Percentiles rank a stretch among this genome's conserved stretches.
Evolutionary conservation across 30 jellyfish, hydroid and myxozoan genomes (phyloP).

Genomic region (Chrysaora quinquecirrha): DNA sequence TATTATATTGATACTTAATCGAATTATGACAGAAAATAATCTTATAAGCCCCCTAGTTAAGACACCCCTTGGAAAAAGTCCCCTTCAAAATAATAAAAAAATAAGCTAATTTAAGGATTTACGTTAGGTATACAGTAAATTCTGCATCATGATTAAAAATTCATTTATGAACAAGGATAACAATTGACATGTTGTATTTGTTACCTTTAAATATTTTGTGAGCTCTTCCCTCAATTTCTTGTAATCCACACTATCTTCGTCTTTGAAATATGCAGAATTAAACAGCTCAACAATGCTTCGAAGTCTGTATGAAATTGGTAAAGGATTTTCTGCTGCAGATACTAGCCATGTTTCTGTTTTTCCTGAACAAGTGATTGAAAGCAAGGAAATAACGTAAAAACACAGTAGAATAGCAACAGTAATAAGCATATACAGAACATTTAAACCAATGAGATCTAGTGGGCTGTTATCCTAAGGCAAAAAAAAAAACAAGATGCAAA

Average conservation of each 20-base stretch:
- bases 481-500: not conserved
- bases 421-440: not conserved
- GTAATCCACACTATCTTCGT: conserved; percentile 3
- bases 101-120: no score
- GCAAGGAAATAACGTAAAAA: no score
- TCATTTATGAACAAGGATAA: no score
- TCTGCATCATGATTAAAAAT: no score
- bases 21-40: no score
- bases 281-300: conserved; percentile 40
- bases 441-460: not conserved
- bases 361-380: conserved; percentile 42
- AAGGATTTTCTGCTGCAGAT: conserved; percentile 15
- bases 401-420: not conserved
- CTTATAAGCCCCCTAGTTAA: no score
- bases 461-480: not conserved
- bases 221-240: conserved; percentile 20
- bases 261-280: conserved; percentile 30
- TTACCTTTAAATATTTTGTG: conserved; percentile 33
- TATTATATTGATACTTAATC: no score
- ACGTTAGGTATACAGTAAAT: no score
- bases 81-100: no score
- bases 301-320: conserved; percentile 33
- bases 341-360: conserved; percentile 52
- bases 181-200: no score
- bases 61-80: no score